phyloP scores from a whole-genome alignment of 2,888 invertebrate genomes.

The Hyalella azteca region DNA sequence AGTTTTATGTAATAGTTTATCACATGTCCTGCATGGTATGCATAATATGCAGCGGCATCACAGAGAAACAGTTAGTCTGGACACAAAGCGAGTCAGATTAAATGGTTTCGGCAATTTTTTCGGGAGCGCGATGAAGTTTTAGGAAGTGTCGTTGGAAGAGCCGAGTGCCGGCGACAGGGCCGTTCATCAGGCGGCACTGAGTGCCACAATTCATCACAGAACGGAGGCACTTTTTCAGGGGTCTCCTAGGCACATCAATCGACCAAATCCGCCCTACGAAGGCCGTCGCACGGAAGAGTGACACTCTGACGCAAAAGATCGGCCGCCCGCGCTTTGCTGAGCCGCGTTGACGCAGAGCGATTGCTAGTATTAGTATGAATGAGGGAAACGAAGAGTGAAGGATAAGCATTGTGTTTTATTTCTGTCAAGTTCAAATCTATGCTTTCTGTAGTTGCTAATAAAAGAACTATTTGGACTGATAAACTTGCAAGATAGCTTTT shows the following conservation, averaged over 20 bases:
- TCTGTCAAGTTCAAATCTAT: background rate
- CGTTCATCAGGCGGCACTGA: conserved; percentile 13
- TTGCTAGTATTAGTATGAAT: background rate
- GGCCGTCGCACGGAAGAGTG: background rate
- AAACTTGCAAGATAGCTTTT: background rate
- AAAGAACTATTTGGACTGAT: background rate
- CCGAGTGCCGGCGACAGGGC: conserved; percentile 2
- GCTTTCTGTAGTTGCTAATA: background rate
- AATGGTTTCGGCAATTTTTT: conserved; percentile 5
- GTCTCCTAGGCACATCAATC: conserved; percentile 25
- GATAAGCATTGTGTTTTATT: background rate
- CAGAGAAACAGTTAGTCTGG: no score
- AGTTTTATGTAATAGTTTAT: no score
- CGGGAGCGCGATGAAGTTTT: background rate
- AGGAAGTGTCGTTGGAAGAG: conserved; percentile 5
- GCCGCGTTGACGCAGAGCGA: conserved; percentile 1
- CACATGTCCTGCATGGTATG: no score
- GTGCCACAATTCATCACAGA: conserved; percentile 28
- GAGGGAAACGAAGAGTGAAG: background rate
- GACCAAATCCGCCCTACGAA: conserved; percentile 14
- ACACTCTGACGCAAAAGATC: background rate
- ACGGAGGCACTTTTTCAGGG: background rate
- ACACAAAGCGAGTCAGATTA: background rate
- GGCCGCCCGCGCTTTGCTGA: background rate
- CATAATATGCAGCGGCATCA: no score